phyloP scores from a whole-genome alignment of 2,888 invertebrate species.

The Lithophane ornitopus region DNA sequence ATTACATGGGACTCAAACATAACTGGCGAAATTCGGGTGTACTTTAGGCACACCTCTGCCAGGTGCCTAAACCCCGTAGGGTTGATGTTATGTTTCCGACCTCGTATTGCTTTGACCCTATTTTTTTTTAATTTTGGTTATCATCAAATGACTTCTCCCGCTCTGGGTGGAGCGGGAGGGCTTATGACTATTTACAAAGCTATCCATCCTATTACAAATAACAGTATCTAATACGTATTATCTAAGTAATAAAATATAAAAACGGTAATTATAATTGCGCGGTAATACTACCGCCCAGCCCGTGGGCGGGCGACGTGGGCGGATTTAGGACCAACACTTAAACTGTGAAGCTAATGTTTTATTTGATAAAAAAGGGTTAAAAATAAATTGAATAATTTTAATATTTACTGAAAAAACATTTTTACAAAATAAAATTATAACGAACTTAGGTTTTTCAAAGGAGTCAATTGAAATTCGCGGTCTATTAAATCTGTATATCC shows the following conservation, averaged over 20 bases:
- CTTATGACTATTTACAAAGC: background rate
- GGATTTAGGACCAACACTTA: constrained; percentile 33
- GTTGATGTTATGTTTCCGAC: no score
- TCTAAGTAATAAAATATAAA: constrained; percentile 23
- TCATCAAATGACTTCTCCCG: no score
- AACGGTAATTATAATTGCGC: constrained; percentile 43
- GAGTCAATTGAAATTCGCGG: background rate
- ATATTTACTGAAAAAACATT: constrained; percentile 10
- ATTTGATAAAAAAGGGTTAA: constrained; percentile 1
- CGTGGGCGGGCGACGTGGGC: constrained; percentile 53
- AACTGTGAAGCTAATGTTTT: constrained; percentile 41
- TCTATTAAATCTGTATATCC: constrained; percentile 6
- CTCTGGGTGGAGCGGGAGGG: no score
- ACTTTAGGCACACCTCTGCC: no score
- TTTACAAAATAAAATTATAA: background rate
- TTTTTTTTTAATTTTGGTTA: no score
- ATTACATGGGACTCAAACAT: no score
- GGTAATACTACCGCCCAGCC: constrained; percentile 10
- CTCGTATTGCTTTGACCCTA: no score
- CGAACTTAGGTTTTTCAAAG: background rate
- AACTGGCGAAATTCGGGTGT: no score
- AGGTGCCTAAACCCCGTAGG: no score
- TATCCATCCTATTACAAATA: constrained; percentile 15
- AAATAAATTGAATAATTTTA: background rate
- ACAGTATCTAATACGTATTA: constrained; percentile 30